phyloP scores from a whole-genome alignment of 2,797 vertebrate species.

The Apogon talboti region DNA sequence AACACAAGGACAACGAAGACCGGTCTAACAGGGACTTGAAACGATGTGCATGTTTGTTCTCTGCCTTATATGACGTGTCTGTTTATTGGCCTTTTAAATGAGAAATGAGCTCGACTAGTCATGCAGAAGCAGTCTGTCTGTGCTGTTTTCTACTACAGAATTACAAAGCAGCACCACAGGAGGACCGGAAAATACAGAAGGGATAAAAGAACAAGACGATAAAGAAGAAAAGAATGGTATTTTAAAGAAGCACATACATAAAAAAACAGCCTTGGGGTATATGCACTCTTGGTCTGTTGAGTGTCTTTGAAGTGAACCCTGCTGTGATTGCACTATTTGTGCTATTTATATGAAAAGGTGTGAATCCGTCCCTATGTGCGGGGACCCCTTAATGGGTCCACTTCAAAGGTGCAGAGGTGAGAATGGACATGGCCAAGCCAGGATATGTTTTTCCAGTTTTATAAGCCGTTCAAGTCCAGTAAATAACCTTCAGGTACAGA shows the following conservation, averaged over 20 bases:
- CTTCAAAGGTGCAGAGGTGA: neutral
- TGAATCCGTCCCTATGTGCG: conserved; percentile 7
- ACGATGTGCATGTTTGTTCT: conserved; percentile 19
- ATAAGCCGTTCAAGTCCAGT: no score
- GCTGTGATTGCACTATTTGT: conserved; percentile 39
- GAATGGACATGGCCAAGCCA: no score
- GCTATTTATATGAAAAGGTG: conserved; percentile 32
- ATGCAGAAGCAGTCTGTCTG: conserved; percentile 22
- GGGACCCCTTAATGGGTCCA: neutral
- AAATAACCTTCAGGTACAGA: no score
- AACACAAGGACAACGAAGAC: neutral
- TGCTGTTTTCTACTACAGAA: conserved; percentile 9
- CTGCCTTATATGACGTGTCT: conserved; percentile 1
- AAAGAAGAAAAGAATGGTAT: conserved; percentile 15
- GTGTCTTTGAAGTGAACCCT: conserved; percentile 37
- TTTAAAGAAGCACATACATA: conserved; percentile 32
- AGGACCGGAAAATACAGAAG: neutral
- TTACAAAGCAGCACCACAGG: conserved; percentile 28
- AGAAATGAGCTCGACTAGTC: conserved; percentile 28
- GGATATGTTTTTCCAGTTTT: no score
- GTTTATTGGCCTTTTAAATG: conserved; percentile 27
- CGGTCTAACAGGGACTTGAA: neutral
- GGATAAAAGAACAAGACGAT: neutral
- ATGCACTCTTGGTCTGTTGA: conserved; percentile 18
- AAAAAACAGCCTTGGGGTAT: conserved; percentile 35